Evolutionary conservation across 2,888 invertebrate genomes (phyloP), one percentile per base, ranked within the genome.

Genomic region (Gibbula magus): DNA sequence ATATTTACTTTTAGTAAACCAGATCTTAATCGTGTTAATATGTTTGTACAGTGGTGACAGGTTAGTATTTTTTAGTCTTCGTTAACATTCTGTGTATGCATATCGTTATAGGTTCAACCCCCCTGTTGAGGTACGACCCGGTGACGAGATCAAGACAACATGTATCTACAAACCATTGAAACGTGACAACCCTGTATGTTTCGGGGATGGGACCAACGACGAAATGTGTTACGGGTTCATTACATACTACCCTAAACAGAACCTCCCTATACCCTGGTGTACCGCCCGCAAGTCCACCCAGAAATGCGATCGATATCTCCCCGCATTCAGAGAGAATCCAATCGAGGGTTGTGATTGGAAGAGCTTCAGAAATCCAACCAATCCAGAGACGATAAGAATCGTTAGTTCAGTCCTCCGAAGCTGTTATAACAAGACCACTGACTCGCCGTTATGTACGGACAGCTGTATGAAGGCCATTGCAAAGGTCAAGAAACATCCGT

Each of bases 151-250:
- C 10, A 76, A 75, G 18, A 85, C 86, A 2, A 83, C 79, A 1
- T 89, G 89, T 77, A 75, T 76, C 16, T 89, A 83, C 82, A 79
- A 82, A 18, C 74, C 83, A 52, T 75, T 83, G 0, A 8, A 25
- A 0, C 61, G 67, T 8, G 78, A 80, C n/a, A 20, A 78, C 7
- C 82, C 80, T 2, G 85, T 86, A 10, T 83, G 84, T 39, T 87
- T 79, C 67, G 89, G 88, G 4, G 85, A 87, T n/a, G 88, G 77
- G 8, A 87, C 88, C 0, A 82, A 81, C 0, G 87, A 89, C 32
- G 89, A 89, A 70, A 89, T 89, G 89, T 89, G 89, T 56, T 83
- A 81, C 67, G 86, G 85, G 25, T 88, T 86, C 80, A 70, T 89
- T 20, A 86, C 85, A 13, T 88, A 87, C 77, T 89, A 86, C 77